phyloP scores from a whole-genome alignment of 2,888 invertebrate species.

The Mayetiola destructor region DNA sequence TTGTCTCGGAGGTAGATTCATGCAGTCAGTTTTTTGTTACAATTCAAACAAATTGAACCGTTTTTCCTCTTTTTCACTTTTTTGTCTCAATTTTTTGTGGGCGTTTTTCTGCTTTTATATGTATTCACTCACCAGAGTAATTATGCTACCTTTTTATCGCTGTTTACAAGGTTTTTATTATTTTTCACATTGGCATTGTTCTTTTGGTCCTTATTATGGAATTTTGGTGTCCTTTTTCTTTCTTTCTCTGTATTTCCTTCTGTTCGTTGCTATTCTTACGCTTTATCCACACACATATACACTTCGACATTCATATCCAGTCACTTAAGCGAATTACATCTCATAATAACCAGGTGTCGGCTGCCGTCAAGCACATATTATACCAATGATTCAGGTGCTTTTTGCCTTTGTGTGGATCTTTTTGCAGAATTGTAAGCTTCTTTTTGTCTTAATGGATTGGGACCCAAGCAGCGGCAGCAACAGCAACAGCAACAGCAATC shows the following conservation, averaged over 20 bases:
- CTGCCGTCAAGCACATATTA: not conserved
- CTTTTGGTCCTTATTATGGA: constrained; percentile 2
- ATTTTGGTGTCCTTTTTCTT: constrained; percentile 3
- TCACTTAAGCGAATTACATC: constrained; percentile 5
- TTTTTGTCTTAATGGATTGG: too few relatives aligned
- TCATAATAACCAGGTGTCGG: constrained; percentile 8
- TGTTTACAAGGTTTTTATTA: constrained; percentile 4
- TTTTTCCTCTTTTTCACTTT: not conserved
- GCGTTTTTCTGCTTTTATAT: too few relatives aligned
- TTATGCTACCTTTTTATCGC: constrained; percentile 2
- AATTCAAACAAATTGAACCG: not conserved
- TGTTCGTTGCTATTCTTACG: too few relatives aligned
- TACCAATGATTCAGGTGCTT: not conserved
- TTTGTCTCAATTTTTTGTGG: too few relatives aligned
- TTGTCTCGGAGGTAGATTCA: too few relatives aligned
- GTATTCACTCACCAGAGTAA: too few relatives aligned
- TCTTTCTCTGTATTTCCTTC: not conserved
- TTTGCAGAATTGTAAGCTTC: not conserved
- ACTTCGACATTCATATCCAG: too few relatives aligned
- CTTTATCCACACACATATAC: not conserved
- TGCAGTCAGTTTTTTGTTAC: not conserved
- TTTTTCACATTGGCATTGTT: too few relatives aligned
- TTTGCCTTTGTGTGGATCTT: not conserved
- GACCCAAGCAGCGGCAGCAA: too few relatives aligned
- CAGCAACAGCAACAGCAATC: too few relatives aligned